These are phyloP conservation scores for Trachemys scripta DNA, from an alignment of 2,113 vertebrate species.

Conservation along the genomic window DNA sequence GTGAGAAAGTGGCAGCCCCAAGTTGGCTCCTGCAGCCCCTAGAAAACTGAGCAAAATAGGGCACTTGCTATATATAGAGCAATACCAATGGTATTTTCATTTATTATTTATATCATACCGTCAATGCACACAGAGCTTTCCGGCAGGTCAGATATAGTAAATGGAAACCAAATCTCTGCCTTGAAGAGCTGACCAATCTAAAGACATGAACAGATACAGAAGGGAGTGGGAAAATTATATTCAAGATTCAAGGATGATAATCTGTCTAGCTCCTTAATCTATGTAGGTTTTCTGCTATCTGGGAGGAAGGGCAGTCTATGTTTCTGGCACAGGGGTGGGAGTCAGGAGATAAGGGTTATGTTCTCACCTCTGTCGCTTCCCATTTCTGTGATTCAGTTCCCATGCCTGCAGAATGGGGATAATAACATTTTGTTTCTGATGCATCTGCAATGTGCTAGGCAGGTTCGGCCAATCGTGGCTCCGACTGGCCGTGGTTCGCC, in stretches of 20 bases:
- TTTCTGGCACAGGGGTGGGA: constrained; percentile 38
- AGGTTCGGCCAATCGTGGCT: too few species aligned
- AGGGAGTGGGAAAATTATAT: constrained; percentile 24
- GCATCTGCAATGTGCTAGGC: background rate
- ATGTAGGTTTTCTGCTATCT: constrained; percentile 34
- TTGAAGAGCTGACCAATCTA: constrained; percentile 54
- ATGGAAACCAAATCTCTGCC: constrained; percentile 57
- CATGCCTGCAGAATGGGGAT: constrained; percentile 16
- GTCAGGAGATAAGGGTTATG: constrained; percentile 18
- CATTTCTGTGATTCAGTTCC: constrained; percentile 37
- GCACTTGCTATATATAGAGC: constrained; percentile 69
- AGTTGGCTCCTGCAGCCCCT: constrained; percentile 61
- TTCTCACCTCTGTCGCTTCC: background rate
- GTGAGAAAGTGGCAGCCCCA: constrained; percentile 62
- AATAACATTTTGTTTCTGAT: background rate
- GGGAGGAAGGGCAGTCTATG: constrained; percentile 7
- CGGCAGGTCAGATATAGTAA: constrained; percentile 62
- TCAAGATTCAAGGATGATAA: constrained; percentile 20
- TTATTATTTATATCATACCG: constrained; percentile 76
- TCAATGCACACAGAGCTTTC: constrained; percentile 61
- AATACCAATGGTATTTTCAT: constrained; percentile 62
- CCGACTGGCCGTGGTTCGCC: too few species aligned
- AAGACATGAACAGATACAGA: constrained; percentile 49
- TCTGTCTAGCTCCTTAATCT: constrained; percentile 44
- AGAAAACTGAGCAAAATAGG: constrained; percentile 70